These are phyloP conservation scores for Timema podura DNA, from an alignment of 2,888 invertebrate genomes.

Conservation along the genomic window DNA sequence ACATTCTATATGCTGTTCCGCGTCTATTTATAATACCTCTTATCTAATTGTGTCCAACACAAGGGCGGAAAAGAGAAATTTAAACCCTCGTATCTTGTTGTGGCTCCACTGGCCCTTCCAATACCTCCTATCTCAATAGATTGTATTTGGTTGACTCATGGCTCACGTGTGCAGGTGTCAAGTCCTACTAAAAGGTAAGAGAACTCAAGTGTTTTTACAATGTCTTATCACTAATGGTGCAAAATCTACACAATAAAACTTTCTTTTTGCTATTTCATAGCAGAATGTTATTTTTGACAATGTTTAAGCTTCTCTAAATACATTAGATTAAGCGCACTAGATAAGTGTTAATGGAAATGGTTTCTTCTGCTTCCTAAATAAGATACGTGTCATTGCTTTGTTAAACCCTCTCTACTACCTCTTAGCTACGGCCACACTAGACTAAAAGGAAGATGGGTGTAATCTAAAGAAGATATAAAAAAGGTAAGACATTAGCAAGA, in stretches of 20 bases:
- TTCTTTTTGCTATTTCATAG: neutral
- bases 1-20: neutral
- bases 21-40: neutral
- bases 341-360: neutral
- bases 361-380: neutral
- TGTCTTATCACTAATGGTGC: neutral
- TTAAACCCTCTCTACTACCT: neutral
- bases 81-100: neutral
- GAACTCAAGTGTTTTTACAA: neutral
- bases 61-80: neutral
- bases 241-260: neutral
- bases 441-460: too few species aligned
- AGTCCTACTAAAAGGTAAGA: neutral
- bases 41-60: neutral
- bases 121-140: neutral
- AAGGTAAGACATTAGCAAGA: too few species aligned
- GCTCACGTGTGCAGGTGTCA: neutral
- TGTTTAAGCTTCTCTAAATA: neutral
- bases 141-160: neutral
- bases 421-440: too few species aligned
- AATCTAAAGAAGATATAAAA: too few species aligned
- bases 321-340: neutral
- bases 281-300: neutral
- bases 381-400: neutral
- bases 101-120: constrained; percentile 1